These are phyloP conservation scores for Drosophila bunnanda DNA, from an alignment of 2,888 invertebrate genomes.

Conservation along the genomic window DNA sequence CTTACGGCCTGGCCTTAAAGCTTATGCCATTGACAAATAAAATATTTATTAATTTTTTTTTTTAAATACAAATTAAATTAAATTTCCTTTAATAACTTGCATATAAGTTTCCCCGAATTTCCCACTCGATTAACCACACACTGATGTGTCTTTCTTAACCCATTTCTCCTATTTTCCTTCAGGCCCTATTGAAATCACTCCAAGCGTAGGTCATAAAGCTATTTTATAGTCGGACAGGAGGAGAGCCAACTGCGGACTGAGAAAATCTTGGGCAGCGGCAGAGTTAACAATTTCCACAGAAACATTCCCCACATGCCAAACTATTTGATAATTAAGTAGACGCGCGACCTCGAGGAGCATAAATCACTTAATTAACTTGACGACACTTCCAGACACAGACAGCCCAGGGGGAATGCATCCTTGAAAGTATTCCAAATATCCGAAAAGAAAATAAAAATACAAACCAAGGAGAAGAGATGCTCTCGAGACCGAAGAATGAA, in stretches of 20 bases:
- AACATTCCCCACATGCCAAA: slow-evolving; percentile 78
- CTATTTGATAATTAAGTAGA: slow-evolving; percentile 80
- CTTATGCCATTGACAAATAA: not conserved
- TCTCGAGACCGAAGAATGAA: slow-evolving; percentile 54
- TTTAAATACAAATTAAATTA: not conserved
- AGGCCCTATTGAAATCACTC: slow-evolving; percentile 35
- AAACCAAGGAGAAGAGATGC: slow-evolving; percentile 9
- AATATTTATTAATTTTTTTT: no score
- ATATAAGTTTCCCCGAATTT: not conserved
- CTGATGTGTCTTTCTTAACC: not conserved
- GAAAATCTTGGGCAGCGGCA: slow-evolving; percentile 51
- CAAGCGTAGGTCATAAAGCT: slow-evolving; percentile 71
- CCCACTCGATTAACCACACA: not conserved
- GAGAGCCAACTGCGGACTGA: slow-evolving; percentile 17
- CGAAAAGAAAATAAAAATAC: slow-evolving; percentile 39
- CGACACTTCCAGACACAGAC: slow-evolving; percentile 71
- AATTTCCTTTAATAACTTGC: not conserved
- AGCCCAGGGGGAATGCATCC: slow-evolving; percentile 58
- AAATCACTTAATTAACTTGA: slow-evolving; percentile 81
- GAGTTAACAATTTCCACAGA: slow-evolving; percentile 64
- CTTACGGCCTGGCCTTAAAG: slow-evolving; percentile 17
- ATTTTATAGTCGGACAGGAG: slow-evolving; percentile 60
- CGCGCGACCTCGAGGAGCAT: slow-evolving; percentile 75
- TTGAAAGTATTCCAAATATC: slow-evolving; percentile 75
- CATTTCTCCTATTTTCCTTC: slow-evolving; percentile 10